Evolutionary conservation across 2,797 vertebrate species (phyloP), one percentile per base, ranked within the genome.

Genomic region (Bovichtus diacanthus): DNA sequence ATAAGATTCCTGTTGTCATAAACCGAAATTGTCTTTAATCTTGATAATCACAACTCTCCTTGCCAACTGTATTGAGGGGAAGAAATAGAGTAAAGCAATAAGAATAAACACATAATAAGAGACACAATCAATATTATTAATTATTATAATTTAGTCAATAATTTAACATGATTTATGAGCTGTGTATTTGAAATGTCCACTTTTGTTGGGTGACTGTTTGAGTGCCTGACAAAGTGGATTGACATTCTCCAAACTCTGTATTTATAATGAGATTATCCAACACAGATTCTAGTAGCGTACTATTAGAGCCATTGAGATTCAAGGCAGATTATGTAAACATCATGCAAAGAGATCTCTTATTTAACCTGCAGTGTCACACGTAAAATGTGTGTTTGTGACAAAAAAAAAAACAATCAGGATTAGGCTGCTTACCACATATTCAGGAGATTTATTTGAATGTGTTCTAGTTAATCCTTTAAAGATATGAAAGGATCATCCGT

Each of bases 261-360:
- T 71, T 84, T 49, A 51, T 75, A 74, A 54, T 70, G 76, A 44
- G 53, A 82, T 87, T 76, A 81, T 70, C 61, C 41, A 74, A 53
- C 47, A 10, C 23, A 31, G 27, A 13, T 58, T 80, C 27, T 47
- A 23, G 29, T 44, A 53, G 54, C 23, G 51, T 25, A 5, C 16
- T 31, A 31, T 72, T 19, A 61, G n/a, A 60, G 9, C 5, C 19
- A 31, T 63, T 84, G 23, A 77, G 60, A 84, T 74, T 88, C 27
- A 34, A 70, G 54, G 68, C 21, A 65, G 66, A 90, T 87, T 81
- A 84, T 78, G 74, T 82, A 75, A 89, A 80, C 73, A 64, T 43
- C 51, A 62, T 21, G 67, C 61, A 27, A 69, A 55, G 16, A 80
- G 65, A 88, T 82, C 58, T 62, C 63, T 23, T 60, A 18, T 44